These are phyloP conservation scores for Synanthedon formicaeformis DNA, from an alignment of 2,888 invertebrate species.

Conservation along the genomic window DNA sequence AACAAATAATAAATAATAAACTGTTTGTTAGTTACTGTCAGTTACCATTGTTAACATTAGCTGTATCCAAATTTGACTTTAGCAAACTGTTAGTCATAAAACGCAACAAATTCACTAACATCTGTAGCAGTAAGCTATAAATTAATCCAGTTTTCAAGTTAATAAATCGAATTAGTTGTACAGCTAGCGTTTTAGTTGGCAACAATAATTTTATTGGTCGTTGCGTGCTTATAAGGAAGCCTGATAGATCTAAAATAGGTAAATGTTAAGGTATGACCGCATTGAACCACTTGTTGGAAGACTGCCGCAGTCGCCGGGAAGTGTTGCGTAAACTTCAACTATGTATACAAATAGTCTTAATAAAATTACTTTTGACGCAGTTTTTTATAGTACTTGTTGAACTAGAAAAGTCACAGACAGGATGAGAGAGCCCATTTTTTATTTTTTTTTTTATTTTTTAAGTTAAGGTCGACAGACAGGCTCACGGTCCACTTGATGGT, in stretches of 20 bases:
- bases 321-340: too few species aligned
- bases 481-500: too few species aligned
- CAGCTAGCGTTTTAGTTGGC: not conserved
- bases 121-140: not conserved
- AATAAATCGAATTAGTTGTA: conserved; percentile 6
- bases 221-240: conserved; percentile 1
- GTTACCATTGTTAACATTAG: not conserved
- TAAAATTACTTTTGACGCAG: too few species aligned
- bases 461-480: too few species aligned
- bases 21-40: not conserved
- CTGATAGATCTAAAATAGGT: conserved; percentile 1
- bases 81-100: conserved; percentile 1
- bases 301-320: not conserved
- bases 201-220: conserved; percentile 3
- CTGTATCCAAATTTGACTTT: not conserved
- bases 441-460: too few species aligned
- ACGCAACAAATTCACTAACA: conserved; percentile 10
- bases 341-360: too few species aligned
- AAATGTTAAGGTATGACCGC: not conserved
- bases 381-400: too few species aligned
- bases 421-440: too few species aligned
- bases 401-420: too few species aligned
- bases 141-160: conserved; percentile 1
- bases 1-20: not conserved
- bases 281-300: not conserved